These are phyloP conservation scores for Acrocera orbiculus DNA, from an alignment of 2,888 invertebrate species.

Conservation along the genomic window DNA sequence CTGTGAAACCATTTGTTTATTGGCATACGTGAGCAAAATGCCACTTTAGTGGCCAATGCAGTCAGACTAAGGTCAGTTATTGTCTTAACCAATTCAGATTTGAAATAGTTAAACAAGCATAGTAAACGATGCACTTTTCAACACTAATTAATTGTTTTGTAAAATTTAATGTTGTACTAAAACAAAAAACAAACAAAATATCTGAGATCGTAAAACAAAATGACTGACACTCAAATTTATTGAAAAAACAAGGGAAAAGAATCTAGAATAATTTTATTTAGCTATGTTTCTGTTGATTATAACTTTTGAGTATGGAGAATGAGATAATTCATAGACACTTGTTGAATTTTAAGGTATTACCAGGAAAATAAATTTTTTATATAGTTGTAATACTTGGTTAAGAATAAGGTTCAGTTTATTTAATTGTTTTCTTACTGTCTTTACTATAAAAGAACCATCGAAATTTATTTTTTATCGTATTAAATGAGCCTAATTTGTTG, in stretches of 20 bases:
- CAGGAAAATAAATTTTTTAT: conserved; percentile 8
- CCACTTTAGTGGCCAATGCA: conserved; percentile 7
- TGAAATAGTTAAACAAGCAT: conserved; percentile 1
- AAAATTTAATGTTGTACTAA: conserved; percentile 10
- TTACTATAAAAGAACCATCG: conserved; percentile 5
- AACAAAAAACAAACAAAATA: too few species aligned
- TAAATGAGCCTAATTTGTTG: conserved; percentile 6
- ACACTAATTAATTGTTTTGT: conserved; percentile 14
- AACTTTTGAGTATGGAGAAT: not conserved
- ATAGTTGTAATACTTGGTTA: not conserved
- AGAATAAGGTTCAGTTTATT: not conserved
- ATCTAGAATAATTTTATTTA: not conserved
- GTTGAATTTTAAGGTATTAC: conserved; percentile 11
- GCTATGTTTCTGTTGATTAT: not conserved
- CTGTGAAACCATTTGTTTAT: conserved; percentile 17
- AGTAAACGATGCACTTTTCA: conserved; percentile 7
- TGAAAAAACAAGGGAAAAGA: conserved; percentile 1
- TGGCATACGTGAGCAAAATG: conserved; percentile 15
- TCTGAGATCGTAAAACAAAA: conserved; percentile 6
- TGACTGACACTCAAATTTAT: conserved; percentile 2
- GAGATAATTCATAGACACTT: conserved; percentile 5
- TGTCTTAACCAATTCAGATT: conserved; percentile 5
- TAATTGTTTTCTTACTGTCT: not conserved
- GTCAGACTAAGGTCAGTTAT: conserved; percentile 3
- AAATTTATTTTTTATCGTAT: conserved; percentile 11